Evolutionary conservation across 2,113 vertebrate species (phyloP).

Genomic region (Scolopax mira): DNA sequence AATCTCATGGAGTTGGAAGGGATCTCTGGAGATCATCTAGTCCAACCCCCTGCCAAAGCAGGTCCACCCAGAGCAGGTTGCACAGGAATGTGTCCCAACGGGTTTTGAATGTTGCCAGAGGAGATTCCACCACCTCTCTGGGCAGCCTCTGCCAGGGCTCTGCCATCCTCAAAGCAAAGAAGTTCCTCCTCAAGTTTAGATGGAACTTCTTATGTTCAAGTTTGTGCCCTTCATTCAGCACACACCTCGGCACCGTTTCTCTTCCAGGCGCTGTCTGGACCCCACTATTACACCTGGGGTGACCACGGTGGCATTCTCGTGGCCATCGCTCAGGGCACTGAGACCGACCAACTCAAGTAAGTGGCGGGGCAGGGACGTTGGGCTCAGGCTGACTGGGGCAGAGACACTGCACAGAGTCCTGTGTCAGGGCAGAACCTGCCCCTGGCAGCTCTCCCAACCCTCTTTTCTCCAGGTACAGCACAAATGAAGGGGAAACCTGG

Average conservation of each 20-base stretch:
- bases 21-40: too few relatives aligned
- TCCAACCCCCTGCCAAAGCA: too few relatives aligned
- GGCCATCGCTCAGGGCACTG: slow-evolving; percentile 88
- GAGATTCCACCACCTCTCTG: too few relatives aligned
- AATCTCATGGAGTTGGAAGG: too few relatives aligned
- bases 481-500: slow-evolving; percentile 97
- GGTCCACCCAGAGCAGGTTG: too few relatives aligned
- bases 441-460: neutral
- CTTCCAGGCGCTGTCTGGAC: slow-evolving; percentile 89
- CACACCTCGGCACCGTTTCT: neutral
- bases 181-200: too few relatives aligned
- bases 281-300: slow-evolving; percentile 96
- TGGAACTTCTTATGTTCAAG: too few relatives aligned
- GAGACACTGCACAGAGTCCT: too few relatives aligned
- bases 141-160: too few relatives aligned
- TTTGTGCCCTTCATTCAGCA: neutral
- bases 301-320: slow-evolving; percentile 95
- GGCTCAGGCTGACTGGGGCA: neutral
- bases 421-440: neutral
- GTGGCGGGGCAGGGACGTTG: neutral
- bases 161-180: neutral
- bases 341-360: slow-evolving; percentile 92
- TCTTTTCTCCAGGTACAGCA: slow-evolving; percentile 83
- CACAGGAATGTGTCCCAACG: too few relatives aligned
- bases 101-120: too few relatives aligned